Evolutionary conservation across 1,140 invertebrate genomes (phyloP).

Genomic region (Habropoda laboriosa): DNA sequence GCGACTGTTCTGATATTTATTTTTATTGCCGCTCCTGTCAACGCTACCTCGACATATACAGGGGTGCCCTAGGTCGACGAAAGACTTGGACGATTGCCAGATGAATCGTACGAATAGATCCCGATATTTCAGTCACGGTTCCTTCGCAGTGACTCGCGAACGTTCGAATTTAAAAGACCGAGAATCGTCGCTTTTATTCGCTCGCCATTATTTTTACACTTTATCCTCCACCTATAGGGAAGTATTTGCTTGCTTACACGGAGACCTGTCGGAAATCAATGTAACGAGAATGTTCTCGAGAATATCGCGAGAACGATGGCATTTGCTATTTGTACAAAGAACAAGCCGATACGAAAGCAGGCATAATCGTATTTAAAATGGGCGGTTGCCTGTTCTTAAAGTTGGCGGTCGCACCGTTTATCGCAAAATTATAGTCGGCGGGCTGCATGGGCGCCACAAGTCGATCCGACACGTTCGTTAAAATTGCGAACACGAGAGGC

Average conservation of each 20-base stretch:
- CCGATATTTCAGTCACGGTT: slow-evolving; percentile 36
- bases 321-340: not conserved
- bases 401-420: slow-evolving; percentile 53
- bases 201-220: not conserved
- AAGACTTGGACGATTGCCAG: slow-evolving; percentile 46
- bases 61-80: slow-evolving; percentile 53
- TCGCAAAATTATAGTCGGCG: slow-evolving; percentile 63
- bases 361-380: slow-evolving; percentile 55
- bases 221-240: too few species aligned
- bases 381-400: slow-evolving; percentile 41
- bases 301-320: too few species aligned
- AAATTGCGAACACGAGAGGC: slow-evolving; percentile 41
- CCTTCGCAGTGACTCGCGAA: not conserved
- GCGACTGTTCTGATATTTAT: slow-evolving; percentile 58
- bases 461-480: slow-evolving; percentile 57
- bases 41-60: slow-evolving; percentile 57
- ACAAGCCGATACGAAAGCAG: not conserved
- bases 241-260: too few species aligned
- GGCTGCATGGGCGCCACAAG: slow-evolving; percentile 33
- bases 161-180: not conserved
- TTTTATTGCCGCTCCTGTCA: slow-evolving; percentile 59
- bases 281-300: not conserved
- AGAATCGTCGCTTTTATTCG: not conserved
- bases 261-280: not conserved
- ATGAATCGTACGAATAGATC: slow-evolving; percentile 54